Evolutionary conservation across 1,140 invertebrate species (phyloP).

Genomic region (Wasmannia auropunctata): DNA sequence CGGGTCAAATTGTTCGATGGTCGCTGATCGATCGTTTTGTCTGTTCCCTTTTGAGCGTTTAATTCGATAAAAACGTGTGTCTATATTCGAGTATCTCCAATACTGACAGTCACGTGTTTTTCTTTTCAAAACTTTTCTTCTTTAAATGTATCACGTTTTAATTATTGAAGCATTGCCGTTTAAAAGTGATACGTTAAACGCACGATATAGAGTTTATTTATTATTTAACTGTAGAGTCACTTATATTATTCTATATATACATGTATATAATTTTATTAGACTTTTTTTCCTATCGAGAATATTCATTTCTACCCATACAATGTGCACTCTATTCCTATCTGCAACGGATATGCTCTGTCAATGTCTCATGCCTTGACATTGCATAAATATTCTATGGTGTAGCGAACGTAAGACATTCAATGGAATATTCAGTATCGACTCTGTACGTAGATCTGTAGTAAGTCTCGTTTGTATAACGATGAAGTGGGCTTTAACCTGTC

Average conservation of each 20-base stretch:
- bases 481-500: slow-evolving; percentile 31
- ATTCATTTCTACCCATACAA: not conserved
- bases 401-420: not conserved
- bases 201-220: not conserved
- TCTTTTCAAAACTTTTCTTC: not conserved
- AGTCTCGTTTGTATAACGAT: slow-evolving; percentile 36
- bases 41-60: not conserved
- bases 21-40: slow-evolving; percentile 5
- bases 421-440: slow-evolving; percentile 41
- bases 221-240: not conserved
- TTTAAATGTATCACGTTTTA: not conserved
- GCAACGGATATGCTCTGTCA: not conserved
- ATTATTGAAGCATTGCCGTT: not conserved
- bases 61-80: not conserved
- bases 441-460: slow-evolving; percentile 4
- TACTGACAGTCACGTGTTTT: not conserved
- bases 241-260: not conserved
- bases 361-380: slow-evolving; percentile 49
- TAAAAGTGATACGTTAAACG: not conserved
- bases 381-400: slow-evolving; percentile 38
- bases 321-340: not conserved
- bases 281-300: not conserved
- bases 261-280: not conserved
- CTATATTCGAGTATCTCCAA: not conserved
- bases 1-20: slow-evolving; percentile 34